Percentiles rank a stretch among this genome's conserved stretches.
phyloP scores from a whole-genome alignment of 2,113 vertebrate genomes.

The Toxostoma redivivum region DNA sequence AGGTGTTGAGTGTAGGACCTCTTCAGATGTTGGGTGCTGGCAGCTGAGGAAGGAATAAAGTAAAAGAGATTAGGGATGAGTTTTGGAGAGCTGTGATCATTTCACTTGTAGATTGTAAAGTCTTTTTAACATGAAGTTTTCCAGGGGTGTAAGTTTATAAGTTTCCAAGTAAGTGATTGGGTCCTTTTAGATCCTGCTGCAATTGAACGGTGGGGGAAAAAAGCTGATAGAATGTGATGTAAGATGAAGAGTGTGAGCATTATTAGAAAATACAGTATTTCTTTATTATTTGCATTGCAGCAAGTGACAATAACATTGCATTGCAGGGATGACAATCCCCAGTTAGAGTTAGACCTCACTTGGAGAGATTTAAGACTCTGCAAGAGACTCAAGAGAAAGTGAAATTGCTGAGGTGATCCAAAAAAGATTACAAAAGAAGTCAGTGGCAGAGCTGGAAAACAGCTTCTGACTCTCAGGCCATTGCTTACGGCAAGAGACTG shows the following conservation, averaged over 20 bases:
- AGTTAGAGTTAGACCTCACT: neutral
- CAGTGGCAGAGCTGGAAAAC: neutral
- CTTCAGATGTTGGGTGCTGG: neutral
- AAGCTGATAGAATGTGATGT: neutral
- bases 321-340: neutral
- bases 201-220: accelerated
- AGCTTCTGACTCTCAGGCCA: neutral
- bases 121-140: neutral
- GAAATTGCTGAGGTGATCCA: neutral
- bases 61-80: neutral
- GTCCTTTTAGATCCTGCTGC: neutral
- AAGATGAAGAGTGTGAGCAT: neutral
- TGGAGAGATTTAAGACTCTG: neutral
- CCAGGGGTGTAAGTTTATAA: neutral
- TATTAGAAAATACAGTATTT: neutral
- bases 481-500: neutral
- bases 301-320: neutral
- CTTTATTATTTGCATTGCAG: neutral
- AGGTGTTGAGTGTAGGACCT: neutral
- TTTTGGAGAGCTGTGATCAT: neutral
- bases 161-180: neutral
- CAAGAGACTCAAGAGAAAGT: neutral
- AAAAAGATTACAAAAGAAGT: neutral
- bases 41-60: neutral
- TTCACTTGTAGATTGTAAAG: neutral